Evolutionary conservation across 2,888 invertebrate genomes (phyloP).

Genomic region (Bellardia bayeri): DNA sequence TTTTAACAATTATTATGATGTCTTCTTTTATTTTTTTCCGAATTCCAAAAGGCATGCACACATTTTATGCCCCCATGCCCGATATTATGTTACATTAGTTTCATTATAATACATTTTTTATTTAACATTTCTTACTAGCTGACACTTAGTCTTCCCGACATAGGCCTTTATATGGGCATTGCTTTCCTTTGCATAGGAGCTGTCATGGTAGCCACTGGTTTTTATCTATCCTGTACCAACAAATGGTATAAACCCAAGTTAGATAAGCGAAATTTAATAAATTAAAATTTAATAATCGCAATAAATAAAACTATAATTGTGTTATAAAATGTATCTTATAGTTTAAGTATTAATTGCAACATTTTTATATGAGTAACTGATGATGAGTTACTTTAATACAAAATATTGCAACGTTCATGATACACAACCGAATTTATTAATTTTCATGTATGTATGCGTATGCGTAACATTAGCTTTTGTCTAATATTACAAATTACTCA

Average conservation of each 20-base stretch:
- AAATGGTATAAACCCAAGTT: constrained; percentile 61
- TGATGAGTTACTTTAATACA: too few relatives aligned
- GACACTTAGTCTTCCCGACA: constrained; percentile 77
- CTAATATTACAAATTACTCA: too few relatives aligned
- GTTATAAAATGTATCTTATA: background rate
- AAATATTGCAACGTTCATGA: too few relatives aligned
- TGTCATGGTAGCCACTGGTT: constrained; percentile 76
- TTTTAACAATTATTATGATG: background rate
- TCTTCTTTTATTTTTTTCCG: constrained; percentile 65
- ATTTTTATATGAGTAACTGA: background rate
- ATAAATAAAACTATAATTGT: background rate
- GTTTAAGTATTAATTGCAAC: background rate
- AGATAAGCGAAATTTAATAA: constrained; percentile 25
- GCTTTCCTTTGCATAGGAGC: constrained; percentile 77
- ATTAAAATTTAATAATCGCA: background rate
- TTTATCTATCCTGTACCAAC: constrained; percentile 76
- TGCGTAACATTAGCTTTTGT: too few relatives aligned
- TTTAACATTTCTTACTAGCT: constrained; percentile 74
- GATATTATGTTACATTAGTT: background rate
- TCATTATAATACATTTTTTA: background rate
- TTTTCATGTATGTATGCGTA: too few relatives aligned
- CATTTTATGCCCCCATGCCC: constrained; percentile 80
- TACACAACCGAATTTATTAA: too few relatives aligned
- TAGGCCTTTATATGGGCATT: constrained; percentile 79
- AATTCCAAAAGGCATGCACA: constrained; percentile 76